These are phyloP conservation scores for Epinotia nisella DNA, from an alignment of 2,888 invertebrate species.

Conservation along the genomic window DNA sequence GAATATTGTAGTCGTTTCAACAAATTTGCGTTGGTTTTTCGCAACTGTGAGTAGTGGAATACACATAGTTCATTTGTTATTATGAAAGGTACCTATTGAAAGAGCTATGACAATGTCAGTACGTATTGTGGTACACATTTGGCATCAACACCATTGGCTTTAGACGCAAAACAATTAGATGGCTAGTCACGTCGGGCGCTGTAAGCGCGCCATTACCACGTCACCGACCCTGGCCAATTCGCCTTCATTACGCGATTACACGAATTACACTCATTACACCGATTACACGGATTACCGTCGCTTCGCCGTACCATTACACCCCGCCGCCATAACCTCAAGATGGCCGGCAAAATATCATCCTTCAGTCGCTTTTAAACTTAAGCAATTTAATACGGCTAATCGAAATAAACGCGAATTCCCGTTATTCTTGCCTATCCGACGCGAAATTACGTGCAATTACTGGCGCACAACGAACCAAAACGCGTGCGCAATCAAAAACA, in stretches of 20 bases:
- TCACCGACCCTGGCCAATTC: slow-evolving; percentile 49
- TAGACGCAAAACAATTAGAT: slow-evolving; percentile 40
- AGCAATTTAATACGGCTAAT: slow-evolving; percentile 39
- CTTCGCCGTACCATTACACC: slow-evolving; percentile 48
- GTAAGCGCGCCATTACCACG: slow-evolving; percentile 52
- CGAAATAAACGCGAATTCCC: slow-evolving; percentile 36
- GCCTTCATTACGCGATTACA: slow-evolving; percentile 51
- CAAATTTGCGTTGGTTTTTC: background rate
- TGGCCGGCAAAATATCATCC: slow-evolving; percentile 41
- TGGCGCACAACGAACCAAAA: slow-evolving; percentile 55
- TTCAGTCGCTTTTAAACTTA: slow-evolving; percentile 28
- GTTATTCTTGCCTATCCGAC: slow-evolving; percentile 41
- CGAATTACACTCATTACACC: slow-evolving; percentile 54
- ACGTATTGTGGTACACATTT: slow-evolving; percentile 1
- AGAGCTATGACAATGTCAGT: background rate
- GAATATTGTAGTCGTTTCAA: slow-evolving; percentile 1
- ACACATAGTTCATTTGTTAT: background rate
- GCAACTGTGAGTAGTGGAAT: background rate
- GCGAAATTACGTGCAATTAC: slow-evolving; percentile 51
- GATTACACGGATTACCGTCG: slow-evolving; percentile 53
- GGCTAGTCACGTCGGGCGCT: slow-evolving; percentile 34
- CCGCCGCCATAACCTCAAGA: slow-evolving; percentile 42
- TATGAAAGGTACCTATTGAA: background rate
- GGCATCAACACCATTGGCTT: slow-evolving; percentile 10
- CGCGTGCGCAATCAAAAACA: slow-evolving; percentile 73